phyloP scores from a whole-genome alignment of 2,888 invertebrate genomes.

The Germaria angustata region DNA sequence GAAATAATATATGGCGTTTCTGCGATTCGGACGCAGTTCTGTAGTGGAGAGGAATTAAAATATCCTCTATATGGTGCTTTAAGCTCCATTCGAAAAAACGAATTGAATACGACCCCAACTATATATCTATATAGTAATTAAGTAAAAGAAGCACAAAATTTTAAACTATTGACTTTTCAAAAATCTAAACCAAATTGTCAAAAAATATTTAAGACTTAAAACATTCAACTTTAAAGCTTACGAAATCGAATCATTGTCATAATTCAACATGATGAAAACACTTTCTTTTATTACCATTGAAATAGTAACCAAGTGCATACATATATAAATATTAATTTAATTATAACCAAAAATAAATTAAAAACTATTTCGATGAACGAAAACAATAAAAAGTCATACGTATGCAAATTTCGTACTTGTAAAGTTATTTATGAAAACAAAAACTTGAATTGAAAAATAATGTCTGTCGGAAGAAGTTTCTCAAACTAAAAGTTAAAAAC shows the following conservation, averaged over 20 bases:
- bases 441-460: conserved; percentile 59
- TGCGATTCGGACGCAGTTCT: no score
- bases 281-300: conserved; percentile 44
- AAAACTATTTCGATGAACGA: conserved; percentile 20
- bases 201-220: neutral
- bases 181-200: no score
- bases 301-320: neutral
- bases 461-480: conserved; percentile 5
- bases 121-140: no score
- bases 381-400: conserved; percentile 4
- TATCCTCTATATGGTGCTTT: no score
- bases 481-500: neutral
- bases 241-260: neutral
- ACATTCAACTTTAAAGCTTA: neutral
- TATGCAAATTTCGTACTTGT: conserved; percentile 36
- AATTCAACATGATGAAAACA: neutral
- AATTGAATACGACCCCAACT: no score
- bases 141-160: no score
- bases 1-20: no score
- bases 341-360: no score
- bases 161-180: no score
- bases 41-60: no score
- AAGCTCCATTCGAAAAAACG: no score
- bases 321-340: neutral
- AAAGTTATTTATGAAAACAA: conserved; percentile 34